Conservation (phyloP, 2,113 vertebrate species). For the Cyanocitta stelleri region DNA sequence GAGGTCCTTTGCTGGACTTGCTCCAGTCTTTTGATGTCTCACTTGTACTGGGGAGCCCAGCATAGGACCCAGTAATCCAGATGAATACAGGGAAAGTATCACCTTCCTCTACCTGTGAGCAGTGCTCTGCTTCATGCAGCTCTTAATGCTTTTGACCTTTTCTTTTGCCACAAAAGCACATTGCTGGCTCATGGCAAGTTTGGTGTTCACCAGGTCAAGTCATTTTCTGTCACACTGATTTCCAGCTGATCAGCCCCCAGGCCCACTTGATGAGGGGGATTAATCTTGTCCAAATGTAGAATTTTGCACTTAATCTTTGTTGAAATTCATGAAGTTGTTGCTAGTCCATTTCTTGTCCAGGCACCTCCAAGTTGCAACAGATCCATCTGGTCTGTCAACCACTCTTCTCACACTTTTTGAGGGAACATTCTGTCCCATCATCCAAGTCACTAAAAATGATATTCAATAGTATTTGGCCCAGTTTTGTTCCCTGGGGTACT, state of each 20-base stretch:
- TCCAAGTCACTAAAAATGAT: neutral
- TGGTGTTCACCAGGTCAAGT: neutral
- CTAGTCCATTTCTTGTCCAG: neutral
- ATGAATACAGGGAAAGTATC: neutral
- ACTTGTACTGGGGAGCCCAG: neutral
- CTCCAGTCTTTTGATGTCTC: neutral
- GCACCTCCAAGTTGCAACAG: neutral
- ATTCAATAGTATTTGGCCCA: neutral
- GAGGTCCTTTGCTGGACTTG: neutral
- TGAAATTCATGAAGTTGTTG: neutral
- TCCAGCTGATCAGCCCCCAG: neutral
- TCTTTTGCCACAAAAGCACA: neutral
- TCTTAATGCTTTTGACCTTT: neutral
- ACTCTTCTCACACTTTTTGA: neutral
- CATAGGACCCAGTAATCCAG: neutral
- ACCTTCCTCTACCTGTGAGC: rapidly evolving
- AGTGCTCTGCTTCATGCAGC: neutral
- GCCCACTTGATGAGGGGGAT: rapidly evolving
- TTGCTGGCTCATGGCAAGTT: neutral
- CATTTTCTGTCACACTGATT: neutral
- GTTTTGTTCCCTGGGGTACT: neutral
- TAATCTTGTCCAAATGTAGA: neutral
- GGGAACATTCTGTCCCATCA: neutral
- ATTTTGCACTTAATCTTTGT: neutral
- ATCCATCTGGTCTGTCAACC: neutral